These are phyloP conservation scores for Falco biarmicus DNA, from an alignment of 2,797 vertebrate genomes.

Conservation along the genomic window DNA sequence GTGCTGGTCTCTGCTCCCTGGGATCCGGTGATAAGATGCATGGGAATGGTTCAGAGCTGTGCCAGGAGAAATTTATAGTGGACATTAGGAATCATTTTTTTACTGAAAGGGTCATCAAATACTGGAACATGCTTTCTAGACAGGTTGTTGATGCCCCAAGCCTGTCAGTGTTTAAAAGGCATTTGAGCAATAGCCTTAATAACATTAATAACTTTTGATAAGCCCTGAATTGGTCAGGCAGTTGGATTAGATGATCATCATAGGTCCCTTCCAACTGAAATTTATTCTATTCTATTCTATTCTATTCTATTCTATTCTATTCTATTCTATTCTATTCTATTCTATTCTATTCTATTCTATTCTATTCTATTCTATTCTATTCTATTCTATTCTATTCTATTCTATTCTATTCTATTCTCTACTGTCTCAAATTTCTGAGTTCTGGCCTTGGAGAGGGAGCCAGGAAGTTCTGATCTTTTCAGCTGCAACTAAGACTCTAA, in stretches of 20 bases:
- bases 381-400: not conserved
- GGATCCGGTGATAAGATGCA: rapidly evolving
- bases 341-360: no score
- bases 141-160: no score
- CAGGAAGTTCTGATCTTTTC: not conserved
- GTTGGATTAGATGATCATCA: not conserved
- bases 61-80: not conserved
- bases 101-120: not conserved
- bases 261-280: not conserved
- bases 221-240: no score
- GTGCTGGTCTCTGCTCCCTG: not conserved
- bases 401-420: no score
- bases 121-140: not conserved
- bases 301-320: no score
- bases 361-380: no score
- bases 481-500: not conserved
- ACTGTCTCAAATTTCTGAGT: not conserved
- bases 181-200: no score
- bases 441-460: not conserved
- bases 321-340: not conserved
- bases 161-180: no score
- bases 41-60: not conserved
- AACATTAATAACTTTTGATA: no score
- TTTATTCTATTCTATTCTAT: no score
- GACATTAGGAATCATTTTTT: not conserved